Base-by-base conservation (phyloP, 2,888 invertebrate species). In the Thereva unica region DNA sequence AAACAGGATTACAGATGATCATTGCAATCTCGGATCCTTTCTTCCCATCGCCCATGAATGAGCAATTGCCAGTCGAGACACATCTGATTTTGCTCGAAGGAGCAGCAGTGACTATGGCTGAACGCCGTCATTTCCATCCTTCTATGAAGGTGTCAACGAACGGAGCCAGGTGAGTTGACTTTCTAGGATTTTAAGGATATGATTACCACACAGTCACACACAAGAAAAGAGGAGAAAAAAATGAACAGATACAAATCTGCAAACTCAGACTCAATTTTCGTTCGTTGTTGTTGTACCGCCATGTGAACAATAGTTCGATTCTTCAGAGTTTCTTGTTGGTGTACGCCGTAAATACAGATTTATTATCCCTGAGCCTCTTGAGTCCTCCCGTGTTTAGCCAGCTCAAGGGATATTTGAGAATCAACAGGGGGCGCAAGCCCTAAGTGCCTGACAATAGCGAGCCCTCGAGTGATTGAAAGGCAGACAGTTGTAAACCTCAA, bases 401-500 rank as follows among this genome's bases (percentile, higher is more conserved):
- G 8, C 35, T 34, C 53, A 10, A 64, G 54, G 54, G 64, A 55
- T 55, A 47, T 64, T 64, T 64, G 12, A 42, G 56, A 67, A 67
- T 66, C 69, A 66, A 69, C 69, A 66, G 69, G 69, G 67, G 67
- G 67, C 63, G 42, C 44, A 45, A 41, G 67, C 63, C 53, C 64
- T 63, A 57, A 66, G 53, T 54, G 52, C 54, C 12, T 59, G 66
- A 66, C 66, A 57, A 68, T 47, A 52, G 35, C 37, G 57, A 68
- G 35, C 68, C 57, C 68, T 68, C 47, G 64, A 64, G 37, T 63
- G 42, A 64, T 54, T 64, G 45, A 64, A 47, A 52, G 55, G 42
- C 40, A 64, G 64, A 64, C 64, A 64, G 64, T 68, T 68, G 68
- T 68, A 68, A 68, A 68, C 68, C 68, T 68, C 68, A 68, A 68